Conservation (phyloP, 2,888 invertebrate species). For the Caenorhabditis parvicauda region DNA sequence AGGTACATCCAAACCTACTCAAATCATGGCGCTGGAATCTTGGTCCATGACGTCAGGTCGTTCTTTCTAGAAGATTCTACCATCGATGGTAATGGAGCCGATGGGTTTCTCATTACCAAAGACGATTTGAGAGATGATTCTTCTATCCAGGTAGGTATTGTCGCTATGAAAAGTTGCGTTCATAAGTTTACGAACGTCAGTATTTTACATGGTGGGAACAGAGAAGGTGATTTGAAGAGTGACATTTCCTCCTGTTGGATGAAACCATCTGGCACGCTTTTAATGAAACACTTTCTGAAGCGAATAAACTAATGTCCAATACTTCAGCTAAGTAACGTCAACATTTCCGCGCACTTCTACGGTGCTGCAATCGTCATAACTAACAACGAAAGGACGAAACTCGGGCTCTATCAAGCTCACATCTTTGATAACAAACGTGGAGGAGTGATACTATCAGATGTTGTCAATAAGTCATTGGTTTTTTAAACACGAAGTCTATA, state of each 20-base stretch:
- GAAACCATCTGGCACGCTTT: too few species aligned
- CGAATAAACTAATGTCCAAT: neutral
- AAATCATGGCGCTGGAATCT: constrained; percentile 15
- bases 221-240: too few species aligned
- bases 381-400: constrained; percentile 5
- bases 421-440: constrained; percentile 27
- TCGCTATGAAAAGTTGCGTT: too few species aligned
- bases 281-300: too few species aligned
- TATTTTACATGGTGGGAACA: neutral
- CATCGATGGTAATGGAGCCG: constrained; percentile 14
- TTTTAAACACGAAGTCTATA: neutral
- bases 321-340: constrained; percentile 19
- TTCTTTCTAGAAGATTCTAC: constrained; percentile 11
- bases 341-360: constrained; percentile 16
- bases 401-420: constrained; percentile 12
- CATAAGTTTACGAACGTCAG: neutral
- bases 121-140: too few species aligned
- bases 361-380: constrained; percentile 8
- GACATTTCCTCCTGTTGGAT: too few species aligned
- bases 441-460: constrained; percentile 12
- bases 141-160: too few species aligned
- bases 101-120: neutral
- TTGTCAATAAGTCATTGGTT: constrained; percentile 8
- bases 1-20: too few species aligned
- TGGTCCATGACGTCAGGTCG: neutral